Evolutionary conservation across 2,113 vertebrate species (phyloP).

Genomic region (Paradoxurus hermaphroditus): DNA sequence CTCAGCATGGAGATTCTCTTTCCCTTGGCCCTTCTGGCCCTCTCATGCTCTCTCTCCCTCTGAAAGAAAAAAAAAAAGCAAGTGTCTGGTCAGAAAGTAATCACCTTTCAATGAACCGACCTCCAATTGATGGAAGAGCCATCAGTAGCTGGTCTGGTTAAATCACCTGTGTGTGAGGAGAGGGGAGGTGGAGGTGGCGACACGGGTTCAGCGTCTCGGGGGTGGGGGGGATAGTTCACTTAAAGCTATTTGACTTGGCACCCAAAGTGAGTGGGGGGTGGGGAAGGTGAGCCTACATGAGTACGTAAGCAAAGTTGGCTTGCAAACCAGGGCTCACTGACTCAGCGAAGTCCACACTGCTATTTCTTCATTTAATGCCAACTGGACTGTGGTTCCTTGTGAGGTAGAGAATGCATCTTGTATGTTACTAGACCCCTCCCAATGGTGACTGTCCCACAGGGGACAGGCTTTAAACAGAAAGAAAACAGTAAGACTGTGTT

Average conservation of each 20-base stretch:
- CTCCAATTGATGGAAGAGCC: not conserved
- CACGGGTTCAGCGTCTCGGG: accelerated
- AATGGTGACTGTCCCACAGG: not conserved
- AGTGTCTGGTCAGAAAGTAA: not conserved
- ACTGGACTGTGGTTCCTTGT: not conserved
- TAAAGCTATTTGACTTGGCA: not conserved
- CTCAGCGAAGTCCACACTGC: accelerated
- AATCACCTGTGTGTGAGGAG: not conserved
- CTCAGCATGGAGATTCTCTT: no score
- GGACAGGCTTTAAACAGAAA: not conserved
- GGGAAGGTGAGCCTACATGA: not conserved
- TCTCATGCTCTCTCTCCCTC: no score
- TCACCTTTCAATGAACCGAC: not conserved
- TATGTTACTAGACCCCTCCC: no score
- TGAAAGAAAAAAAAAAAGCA: not conserved
- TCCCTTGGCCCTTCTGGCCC: no score
- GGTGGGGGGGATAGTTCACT: not conserved
- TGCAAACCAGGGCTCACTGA: not conserved
- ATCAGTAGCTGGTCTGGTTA: not conserved
- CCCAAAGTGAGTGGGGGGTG: no score
- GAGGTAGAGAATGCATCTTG: accelerated
- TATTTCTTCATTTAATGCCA: not conserved
- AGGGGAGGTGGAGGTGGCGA: not conserved
- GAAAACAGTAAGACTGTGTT: not conserved
- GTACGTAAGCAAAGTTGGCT: not conserved